phyloP scores from a whole-genome alignment of 1,140 invertebrate genomes.

The Hydropsyche tenuis region DNA sequence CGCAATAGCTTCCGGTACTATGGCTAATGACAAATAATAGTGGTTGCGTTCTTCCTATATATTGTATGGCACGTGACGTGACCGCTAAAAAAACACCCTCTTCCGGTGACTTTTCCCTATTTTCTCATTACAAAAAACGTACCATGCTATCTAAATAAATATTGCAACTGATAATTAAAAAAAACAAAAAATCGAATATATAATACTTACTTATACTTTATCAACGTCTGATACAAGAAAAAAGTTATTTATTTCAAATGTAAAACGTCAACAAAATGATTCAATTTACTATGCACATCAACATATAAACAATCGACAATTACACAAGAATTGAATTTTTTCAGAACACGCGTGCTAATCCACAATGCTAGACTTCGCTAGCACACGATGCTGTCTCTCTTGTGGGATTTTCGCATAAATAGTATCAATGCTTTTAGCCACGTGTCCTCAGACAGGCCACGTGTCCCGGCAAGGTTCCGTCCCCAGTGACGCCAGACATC shows the following conservation, averaged over 20 bases:
- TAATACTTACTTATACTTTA: no score
- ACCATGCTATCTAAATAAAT: no score
- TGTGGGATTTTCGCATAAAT: conserved; percentile 32
- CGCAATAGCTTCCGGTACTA: conserved; percentile 19
- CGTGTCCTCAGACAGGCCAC: conserved; percentile 39
- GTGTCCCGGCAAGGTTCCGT: conserved; percentile 29
- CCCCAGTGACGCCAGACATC: conserved; percentile 10
- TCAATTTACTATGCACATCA: no score
- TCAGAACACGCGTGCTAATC: no score
- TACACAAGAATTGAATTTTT: no score
- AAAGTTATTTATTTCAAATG: no score
- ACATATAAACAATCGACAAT: no score
- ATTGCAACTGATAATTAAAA: no score
- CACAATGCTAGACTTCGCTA: neutral
- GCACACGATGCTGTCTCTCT: conserved; percentile 1
- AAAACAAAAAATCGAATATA: no score
- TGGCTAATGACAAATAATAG: conserved; percentile 20
- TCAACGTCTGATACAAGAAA: no score
- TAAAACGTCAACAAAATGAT: no score
- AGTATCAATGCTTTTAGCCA: conserved; percentile 40
- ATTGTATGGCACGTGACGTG: conserved; percentile 24
- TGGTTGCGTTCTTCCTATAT: conserved; percentile 8
- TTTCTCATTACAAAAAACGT: neutral
- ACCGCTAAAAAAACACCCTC: conserved; percentile 24
- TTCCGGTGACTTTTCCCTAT: conserved; percentile 10